phyloP scores from a whole-genome alignment of 1,140 invertebrate species.

The Camponotus floridanus region DNA sequence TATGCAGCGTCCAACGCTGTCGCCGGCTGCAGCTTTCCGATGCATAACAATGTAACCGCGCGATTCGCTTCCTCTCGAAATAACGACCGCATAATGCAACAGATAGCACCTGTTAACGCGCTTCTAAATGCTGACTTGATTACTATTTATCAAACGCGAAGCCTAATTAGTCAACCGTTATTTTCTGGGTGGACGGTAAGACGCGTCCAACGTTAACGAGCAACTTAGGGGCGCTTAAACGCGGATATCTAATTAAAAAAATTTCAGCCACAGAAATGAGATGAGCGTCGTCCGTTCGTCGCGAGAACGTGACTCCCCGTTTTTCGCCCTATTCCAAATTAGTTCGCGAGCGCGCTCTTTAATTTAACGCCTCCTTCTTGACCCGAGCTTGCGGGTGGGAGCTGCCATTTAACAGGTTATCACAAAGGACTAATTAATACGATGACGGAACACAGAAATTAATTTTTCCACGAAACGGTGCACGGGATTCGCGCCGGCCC shows the following conservation, averaged over 20 bases:
- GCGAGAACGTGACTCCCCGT: constrained; percentile 54
- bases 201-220: constrained; percentile 32
- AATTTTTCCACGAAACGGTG: constrained; percentile 22
- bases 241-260: constrained; percentile 59
- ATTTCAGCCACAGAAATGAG: constrained; percentile 21
- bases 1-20: background rate
- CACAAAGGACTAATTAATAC: constrained; percentile 62
- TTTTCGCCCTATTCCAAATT: constrained; percentile 66
- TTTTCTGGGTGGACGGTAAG: background rate
- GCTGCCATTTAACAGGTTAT: constrained; percentile 43
- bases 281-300: constrained; percentile 1
- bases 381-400: constrained; percentile 55
- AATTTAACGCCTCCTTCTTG: constrained; percentile 71
- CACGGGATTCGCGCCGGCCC: background rate
- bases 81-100: constrained; percentile 56
- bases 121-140: constrained; percentile 41
- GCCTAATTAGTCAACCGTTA: constrained; percentile 37
- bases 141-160: constrained; percentile 17
- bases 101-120: constrained; percentile 56
- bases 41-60: constrained; percentile 57
- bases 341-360: constrained; percentile 62
- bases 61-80: constrained; percentile 45
- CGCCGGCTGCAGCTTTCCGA: constrained; percentile 46
- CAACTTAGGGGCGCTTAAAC: constrained; percentile 51
- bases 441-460: constrained; percentile 51